A percentile compares a stretch with the other conserved stretches of the same genome.
These are phyloP conservation scores for Gasterosteus aculeatus DNA, from an alignment of 2,113 vertebrate genomes.

Conservation along the genomic window DNA sequence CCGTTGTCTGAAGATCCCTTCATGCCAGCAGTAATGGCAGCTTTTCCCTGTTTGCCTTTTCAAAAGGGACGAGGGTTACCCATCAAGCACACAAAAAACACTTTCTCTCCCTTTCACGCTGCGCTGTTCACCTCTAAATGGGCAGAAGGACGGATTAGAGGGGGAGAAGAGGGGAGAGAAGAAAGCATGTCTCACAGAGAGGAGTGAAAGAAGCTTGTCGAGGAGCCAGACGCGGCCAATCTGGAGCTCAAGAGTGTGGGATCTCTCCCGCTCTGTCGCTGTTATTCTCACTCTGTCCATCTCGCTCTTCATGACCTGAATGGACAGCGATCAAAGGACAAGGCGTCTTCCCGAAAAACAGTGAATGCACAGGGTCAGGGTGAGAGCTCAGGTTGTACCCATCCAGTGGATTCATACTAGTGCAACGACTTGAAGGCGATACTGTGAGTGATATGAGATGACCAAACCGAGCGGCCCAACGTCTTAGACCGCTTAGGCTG, in stretches of 20 bases:
- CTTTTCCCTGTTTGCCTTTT: conserved; percentile 77
- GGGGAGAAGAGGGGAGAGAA: conserved; percentile 62
- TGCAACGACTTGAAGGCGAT: conserved; percentile 15
- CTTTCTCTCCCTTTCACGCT: conserved; percentile 73
- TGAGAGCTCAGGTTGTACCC: conserved; percentile 30
- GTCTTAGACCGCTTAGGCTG: neutral
- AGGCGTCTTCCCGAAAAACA: conserved; percentile 45
- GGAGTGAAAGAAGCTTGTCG: conserved; percentile 72
- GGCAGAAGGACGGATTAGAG: conserved; percentile 78
- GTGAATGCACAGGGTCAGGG: conserved; percentile 56
- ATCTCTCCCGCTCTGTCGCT: conserved; percentile 44
- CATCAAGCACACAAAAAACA: conserved; percentile 77
- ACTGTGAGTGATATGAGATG: conserved; percentile 1
- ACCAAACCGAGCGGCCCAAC: neutral
- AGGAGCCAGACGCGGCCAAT: conserved; percentile 71
- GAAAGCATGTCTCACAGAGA: conserved; percentile 72
- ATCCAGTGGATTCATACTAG: conserved; percentile 18
- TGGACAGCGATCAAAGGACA: conserved; percentile 70
- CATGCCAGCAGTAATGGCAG: conserved; percentile 68
- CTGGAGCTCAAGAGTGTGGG: conserved; percentile 73
- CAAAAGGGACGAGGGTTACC: conserved; percentile 75
- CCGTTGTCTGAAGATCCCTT: conserved; percentile 71
- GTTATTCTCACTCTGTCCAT: conserved; percentile 32
- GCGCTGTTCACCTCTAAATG: conserved; percentile 77
- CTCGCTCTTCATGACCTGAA: conserved; percentile 62